Base-by-base conservation (phyloP, 2,888 invertebrate genomes). In the Drosophila limbata region DNA sequence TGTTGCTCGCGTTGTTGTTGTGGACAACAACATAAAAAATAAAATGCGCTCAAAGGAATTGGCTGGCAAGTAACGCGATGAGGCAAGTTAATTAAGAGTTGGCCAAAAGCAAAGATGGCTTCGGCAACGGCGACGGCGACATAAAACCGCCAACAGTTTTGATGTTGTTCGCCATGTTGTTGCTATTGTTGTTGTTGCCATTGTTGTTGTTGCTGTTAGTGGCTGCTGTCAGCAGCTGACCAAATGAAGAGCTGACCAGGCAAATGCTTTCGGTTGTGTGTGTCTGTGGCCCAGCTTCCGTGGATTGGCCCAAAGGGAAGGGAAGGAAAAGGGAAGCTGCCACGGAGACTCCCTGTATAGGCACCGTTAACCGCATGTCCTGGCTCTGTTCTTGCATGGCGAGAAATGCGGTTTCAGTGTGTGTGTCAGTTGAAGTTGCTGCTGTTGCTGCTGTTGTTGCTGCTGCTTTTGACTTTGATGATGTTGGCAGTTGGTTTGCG, bases 31-130 rank as follows among this genome's bases (percentile, higher is more conserved):
- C 69, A 77, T 71, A 69, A 82, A 82, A 84, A 82, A 74, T 63
- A 74, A 77, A 88, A 73, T 77, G 65, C 69, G 86, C 69, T 88
- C 89, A 88, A 85, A 82, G 81, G 88, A 82, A 81, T 80, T 84
- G 60, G 65, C 63, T 51, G 67, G 67, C 69, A 39, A 69, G 63
- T 55, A 69, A 50, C 53, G 69, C 71, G 71, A 73, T 69, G 73
- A 72, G 85, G 69, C 89, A 81, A 81, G 84, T 84, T 84, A 84
- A 84, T 84, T 84, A 87, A 84, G 80, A 79, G 77, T 77, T 79
- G 80, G 77, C 76, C 70, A 79, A 81, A 37, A 72, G 78, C 65
- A 72, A 77, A 81, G 73, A 72, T 57, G 64, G 51, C 55, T 60
- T 56, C 15, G 48, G 67, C 35, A 33, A 59, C 44, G 33, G 69